Evolutionary conservation across 2,113 vertebrate species (phyloP).

Genomic region (Electrona antarctica): DNA sequence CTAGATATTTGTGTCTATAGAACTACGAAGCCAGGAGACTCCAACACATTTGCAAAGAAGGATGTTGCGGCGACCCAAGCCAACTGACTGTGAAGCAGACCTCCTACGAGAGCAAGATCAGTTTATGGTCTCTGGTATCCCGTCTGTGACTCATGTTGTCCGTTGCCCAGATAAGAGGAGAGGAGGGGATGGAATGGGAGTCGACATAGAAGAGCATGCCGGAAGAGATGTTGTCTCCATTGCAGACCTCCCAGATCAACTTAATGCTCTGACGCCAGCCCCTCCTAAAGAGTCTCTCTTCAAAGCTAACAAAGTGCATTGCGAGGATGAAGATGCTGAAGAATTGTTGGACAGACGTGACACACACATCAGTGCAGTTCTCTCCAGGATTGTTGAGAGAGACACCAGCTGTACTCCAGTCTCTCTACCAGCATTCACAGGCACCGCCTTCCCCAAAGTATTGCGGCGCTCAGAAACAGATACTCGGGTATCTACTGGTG

Average conservation of each 20-base stretch:
- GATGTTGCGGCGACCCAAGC: conserved; percentile 92
- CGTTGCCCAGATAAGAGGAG: conserved; percentile 88
- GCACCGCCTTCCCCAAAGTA: conserved; percentile 87
- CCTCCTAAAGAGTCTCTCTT: conserved; percentile 89
- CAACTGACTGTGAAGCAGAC: conserved; percentile 91
- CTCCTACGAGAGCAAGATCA: conserved; percentile 87
- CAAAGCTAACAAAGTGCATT: conserved; percentile 75
- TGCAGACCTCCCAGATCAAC: conserved; percentile 86
- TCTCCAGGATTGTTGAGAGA: conserved; percentile 92
- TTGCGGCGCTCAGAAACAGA: conserved; percentile 85
- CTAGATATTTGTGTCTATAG: too few species aligned
- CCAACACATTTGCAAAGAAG: conserved; percentile 15
- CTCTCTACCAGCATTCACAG: conserved; percentile 83
- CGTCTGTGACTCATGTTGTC: conserved; percentile 83
- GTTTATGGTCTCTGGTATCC: conserved; percentile 84
- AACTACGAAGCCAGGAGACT: too few species aligned
- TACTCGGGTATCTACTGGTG: conserved; percentile 49
- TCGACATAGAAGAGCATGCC: not conserved
- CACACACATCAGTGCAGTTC: conserved; percentile 89
- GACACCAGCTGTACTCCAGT: conserved; percentile 86
- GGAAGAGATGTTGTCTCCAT: conserved; percentile 86
- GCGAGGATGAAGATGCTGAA: conserved; percentile 85
- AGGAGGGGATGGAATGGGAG: conserved; percentile 60
- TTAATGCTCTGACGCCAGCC: conserved; percentile 87
- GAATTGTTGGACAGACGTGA: conserved; percentile 85